Conservation (phyloP, 92 coral and sea anemone genomes). For the Micromussa lordhowensis region DNA sequence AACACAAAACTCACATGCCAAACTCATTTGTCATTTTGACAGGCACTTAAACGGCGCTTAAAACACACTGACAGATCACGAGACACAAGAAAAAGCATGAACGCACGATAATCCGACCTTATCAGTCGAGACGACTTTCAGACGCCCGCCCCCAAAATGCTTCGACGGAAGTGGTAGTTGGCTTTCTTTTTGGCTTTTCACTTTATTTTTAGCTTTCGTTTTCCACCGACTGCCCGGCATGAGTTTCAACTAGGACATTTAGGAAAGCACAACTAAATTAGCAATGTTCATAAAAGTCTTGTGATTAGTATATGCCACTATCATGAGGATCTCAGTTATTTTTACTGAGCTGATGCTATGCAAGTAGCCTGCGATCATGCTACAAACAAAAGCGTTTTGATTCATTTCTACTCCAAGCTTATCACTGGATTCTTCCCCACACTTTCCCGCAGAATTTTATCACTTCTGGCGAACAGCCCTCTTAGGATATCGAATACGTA, state of each 20-base stretch:
- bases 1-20: neutral
- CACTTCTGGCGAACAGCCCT: neutral
- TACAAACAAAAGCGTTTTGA: neutral
- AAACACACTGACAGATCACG: neutral
- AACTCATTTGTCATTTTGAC: slow-evolving; percentile 3
- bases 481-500: neutral
- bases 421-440: neutral
- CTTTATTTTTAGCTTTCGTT: slow-evolving; percentile 5
- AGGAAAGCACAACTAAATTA: neutral
- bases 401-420: neutral
- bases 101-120: neutral
- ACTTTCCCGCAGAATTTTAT: neutral
- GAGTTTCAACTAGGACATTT: neutral
- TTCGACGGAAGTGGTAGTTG: neutral
- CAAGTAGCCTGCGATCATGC: too few relatives aligned
- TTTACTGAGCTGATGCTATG: neutral
- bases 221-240: neutral
- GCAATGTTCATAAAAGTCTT: neutral
- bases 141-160: slow-evolving; percentile 1
- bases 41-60: neutral
- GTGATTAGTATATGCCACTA: neutral
- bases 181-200: neutral
- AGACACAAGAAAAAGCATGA: neutral
- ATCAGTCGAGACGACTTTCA: neutral
- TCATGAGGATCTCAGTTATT: neutral